A percentile compares a stretch with the other conserved stretches of the same genome.
Evolutionary conservation across 2,113 vertebrate genomes (phyloP).

Genomic region (Poicephalus meyeri): DNA sequence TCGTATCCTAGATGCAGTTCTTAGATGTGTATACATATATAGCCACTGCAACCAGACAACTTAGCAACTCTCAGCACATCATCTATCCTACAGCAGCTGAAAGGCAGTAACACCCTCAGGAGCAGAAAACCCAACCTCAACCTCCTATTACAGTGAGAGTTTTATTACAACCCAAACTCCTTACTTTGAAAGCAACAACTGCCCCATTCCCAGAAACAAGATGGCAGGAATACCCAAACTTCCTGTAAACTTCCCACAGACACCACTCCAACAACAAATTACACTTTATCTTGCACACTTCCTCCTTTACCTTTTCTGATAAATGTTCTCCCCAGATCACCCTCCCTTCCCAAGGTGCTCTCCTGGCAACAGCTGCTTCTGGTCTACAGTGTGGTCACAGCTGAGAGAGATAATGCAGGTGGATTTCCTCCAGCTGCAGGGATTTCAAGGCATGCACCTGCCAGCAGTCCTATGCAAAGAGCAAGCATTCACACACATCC

Average conservation of each 20-base stretch:
- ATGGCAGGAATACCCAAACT: fast-evolving
- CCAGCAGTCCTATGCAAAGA: not conserved
- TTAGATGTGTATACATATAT: fast-evolving
- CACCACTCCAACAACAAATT: fast-evolving
- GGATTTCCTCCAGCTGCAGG: not conserved
- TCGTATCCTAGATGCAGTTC: fast-evolving
- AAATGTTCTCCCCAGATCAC: not conserved
- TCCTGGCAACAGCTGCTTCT: not conserved
- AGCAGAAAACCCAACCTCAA: fast-evolving
- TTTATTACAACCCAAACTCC: not conserved
- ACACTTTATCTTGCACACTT: fast-evolving
- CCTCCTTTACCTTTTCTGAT: not conserved
- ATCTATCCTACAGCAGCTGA: not conserved
- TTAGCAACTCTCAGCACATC: not conserved
- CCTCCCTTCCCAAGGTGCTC: not conserved
- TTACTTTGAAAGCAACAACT: not conserved
- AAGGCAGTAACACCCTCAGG: fast-evolving
- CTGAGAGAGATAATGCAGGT: not conserved
- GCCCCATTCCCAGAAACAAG: fast-evolving
- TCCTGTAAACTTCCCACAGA: fast-evolving
- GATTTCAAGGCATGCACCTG: not conserved
- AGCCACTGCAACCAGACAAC: too few species aligned
- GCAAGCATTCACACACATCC: not conserved
- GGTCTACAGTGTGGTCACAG: not conserved
- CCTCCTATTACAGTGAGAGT: fast-evolving